Evolutionary conservation across 2,113 vertebrate species (phyloP), one percentile per base, ranked within the genome.

Genomic region (Glaucidium brasilianum): DNA sequence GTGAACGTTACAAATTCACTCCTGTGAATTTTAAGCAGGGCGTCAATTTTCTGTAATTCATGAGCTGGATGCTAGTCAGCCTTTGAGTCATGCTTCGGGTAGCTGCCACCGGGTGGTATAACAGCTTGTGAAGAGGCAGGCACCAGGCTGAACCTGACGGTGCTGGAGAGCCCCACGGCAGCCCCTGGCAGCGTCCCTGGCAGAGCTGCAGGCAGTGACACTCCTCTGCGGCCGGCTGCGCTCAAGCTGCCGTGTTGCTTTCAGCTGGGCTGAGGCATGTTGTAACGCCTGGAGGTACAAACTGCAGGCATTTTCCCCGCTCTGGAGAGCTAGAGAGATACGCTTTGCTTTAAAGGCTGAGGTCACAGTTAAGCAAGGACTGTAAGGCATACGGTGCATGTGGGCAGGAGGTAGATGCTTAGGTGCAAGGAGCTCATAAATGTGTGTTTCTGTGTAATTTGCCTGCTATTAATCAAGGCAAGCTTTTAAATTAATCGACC

Each of bases 1-100:
- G 86, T 6, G 58, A 92, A 86, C 5, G 43, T 50, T 41, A 86
- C 60, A 60, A 91, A 81, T 45, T 58, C 59, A 39, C 37, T 72
- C 41, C 55, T 86, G 72, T 91, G 92, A 93, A 96, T 97, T 97
- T 95, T 97, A 96, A 97, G 78, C 75, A 94, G 75, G 43, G 59
- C 34, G 15, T 78, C 90, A 68, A 88, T 93, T 95, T 94, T 96
- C 88, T 76, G 81, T 88, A 93, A 85, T 91, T 90, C 77, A 71
- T 53, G 88, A 88, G 45, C 79, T 78, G 80, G 83, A 52, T 71
- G 66, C 75, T 77, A 83, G 91, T 95, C 83, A 94, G 80, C 37
- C 90, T 73, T 72, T 91, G 94, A 96, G 66, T 75, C 90, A 69
- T 74, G 80, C 90, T 94, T 92, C 66, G 66, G 79, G 75, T 95